Evolutionary conservation across 2,888 invertebrate species (phyloP), one percentile per base, ranked within the genome.

Genomic region (Tachina lurida): DNA sequence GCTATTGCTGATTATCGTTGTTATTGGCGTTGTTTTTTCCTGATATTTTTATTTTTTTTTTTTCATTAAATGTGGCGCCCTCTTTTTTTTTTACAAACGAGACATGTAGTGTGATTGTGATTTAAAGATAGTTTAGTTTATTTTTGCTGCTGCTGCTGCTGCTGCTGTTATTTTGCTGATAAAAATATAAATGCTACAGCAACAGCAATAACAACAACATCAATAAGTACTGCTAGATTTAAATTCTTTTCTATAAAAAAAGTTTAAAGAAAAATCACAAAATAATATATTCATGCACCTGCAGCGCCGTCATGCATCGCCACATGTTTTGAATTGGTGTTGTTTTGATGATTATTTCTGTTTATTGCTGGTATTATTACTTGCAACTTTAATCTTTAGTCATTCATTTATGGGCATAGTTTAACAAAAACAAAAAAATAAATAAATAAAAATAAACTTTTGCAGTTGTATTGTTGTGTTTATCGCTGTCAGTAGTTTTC

Each of bases 241-340:
- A 58, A 83, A 83, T 86, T 86, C 83, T 83, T 83, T 83, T 60
- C 47, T 70, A 60, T 58, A 68, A 41, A 19, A 63, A 43, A 31
- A 54, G 31, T 17, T 43, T 58, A n/a, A 15, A 67, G 54, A 49
- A 54, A 78, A 49, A 68, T 9, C 49, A 17, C 39, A 60, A 63
- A 84, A 84, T 83, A 74, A 84, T 75, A 68, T 63, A 84, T 86
- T 82, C 78, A 86, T 87, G 86, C 87, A 87, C 87, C 87, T 87
- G 87, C 84, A 84, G 86, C 73, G 75, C 62, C 84, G 81, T 83
- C 83, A 86, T 85, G 86, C 84, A 84, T 84, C 81, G 68, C 80
- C 84, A 79, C 74, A 84, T 77, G 83, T 86, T 86, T 86, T 83
- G 83, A 65, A 84, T 84, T 81, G 77, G 31, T 84, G 79, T 67